These are phyloP conservation scores for Haemorhous mexicanus DNA, from an alignment of 2,113 vertebrate genomes.

Conservation along the genomic window DNA sequence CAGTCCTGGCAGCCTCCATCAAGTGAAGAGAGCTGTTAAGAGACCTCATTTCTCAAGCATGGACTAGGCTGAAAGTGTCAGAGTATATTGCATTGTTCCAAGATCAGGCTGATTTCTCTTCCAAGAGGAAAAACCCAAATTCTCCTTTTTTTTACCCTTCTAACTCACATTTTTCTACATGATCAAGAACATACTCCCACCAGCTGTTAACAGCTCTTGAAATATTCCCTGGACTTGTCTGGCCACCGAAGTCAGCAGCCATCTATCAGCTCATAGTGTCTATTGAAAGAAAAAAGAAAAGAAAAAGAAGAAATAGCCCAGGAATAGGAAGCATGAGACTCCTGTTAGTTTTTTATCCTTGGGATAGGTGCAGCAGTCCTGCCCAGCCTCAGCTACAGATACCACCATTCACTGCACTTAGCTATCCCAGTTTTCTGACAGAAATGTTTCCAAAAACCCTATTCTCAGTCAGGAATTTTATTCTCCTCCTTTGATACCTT, in stretches of 20 bases:
- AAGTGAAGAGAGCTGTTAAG: background rate
- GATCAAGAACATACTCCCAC: background rate
- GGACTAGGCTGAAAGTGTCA: background rate
- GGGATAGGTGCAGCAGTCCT: background rate
- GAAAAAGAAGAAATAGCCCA: background rate
- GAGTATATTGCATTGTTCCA: background rate
- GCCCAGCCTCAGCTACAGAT: background rate
- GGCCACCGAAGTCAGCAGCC: background rate
- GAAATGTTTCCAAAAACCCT: background rate
- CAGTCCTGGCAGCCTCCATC: background rate
- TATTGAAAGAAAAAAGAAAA: background rate
- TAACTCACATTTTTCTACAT: background rate
- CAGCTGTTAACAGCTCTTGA: background rate
- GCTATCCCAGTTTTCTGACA: background rate
- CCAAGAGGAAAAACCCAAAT: background rate
- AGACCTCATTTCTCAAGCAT: background rate
- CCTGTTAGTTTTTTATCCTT: background rate
- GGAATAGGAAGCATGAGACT: background rate
- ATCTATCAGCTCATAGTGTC: background rate
- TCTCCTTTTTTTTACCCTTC: background rate
- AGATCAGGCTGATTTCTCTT: background rate
- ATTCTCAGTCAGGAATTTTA: background rate
- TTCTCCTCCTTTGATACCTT: background rate
- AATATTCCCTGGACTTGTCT: background rate
- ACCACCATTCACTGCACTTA: background rate